Evolutionary conservation across 2,113 vertebrate species (phyloP).

Genomic region (Spilogale gracilis): DNA sequence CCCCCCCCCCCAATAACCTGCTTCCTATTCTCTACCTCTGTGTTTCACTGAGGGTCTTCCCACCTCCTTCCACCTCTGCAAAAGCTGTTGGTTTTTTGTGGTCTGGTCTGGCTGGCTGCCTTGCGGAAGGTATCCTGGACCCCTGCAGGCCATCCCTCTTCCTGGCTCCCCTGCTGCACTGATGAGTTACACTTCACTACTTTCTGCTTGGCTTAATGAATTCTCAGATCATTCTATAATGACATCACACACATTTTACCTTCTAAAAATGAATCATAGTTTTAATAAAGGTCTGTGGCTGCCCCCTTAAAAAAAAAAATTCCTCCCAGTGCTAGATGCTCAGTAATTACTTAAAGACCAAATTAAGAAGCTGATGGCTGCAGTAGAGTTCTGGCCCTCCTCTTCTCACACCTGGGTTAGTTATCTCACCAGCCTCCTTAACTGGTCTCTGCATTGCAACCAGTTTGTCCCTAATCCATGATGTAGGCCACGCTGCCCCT

Average conservation of each 20-base stretch:
- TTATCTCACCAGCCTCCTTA: neutral
- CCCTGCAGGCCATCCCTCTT: neutral
- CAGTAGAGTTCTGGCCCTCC: neutral
- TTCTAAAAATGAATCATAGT: neutral
- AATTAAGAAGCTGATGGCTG: neutral
- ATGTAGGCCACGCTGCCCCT: neutral
- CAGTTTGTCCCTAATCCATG: neutral
- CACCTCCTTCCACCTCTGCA: neutral
- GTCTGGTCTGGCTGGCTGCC: too few relatives aligned
- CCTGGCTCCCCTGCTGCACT: neutral
- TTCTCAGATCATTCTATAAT: neutral
- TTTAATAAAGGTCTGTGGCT: conserved; percentile 13
- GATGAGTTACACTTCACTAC: neutral
- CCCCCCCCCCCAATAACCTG: neutral
- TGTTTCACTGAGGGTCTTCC: neutral
- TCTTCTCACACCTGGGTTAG: neutral
- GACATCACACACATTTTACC: neutral
- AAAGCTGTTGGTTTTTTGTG: accelerated
- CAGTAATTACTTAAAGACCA: neutral
- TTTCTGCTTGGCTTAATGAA: neutral
- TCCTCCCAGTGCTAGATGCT: neutral
- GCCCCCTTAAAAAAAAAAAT: neutral
- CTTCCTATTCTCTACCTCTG: neutral
- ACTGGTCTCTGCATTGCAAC: neutral
- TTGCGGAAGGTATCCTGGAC: neutral